These are phyloP conservation scores for Sarcophaga rosellei DNA, from an alignment of 2,888 invertebrate species.

Conservation along the genomic window DNA sequence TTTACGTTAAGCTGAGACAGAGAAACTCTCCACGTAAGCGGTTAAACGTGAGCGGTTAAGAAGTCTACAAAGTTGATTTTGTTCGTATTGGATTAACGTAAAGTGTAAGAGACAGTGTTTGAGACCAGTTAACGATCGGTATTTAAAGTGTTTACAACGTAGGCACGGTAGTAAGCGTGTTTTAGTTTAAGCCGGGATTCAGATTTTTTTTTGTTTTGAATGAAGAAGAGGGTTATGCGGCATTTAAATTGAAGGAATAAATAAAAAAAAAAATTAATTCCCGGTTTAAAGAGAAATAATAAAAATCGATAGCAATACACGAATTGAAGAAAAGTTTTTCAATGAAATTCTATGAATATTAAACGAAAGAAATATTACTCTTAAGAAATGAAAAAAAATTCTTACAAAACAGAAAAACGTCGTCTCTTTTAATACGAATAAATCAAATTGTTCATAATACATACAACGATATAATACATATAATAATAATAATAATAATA, in stretches of 20 bases:
- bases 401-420: constrained; percentile 14
- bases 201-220: not conserved
- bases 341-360: constrained; percentile 32
- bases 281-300: not conserved
- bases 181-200: constrained; percentile 60
- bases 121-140: constrained; percentile 67
- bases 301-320: not conserved
- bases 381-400: constrained; percentile 5
- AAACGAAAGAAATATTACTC: constrained; percentile 22
- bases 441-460: not conserved
- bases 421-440: constrained; percentile 5
- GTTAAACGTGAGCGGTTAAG: constrained; percentile 23
- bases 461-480: not conserved
- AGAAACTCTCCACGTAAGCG: constrained; percentile 49
- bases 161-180: constrained; percentile 50
- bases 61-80: constrained; percentile 51
- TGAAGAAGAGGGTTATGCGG: constrained; percentile 29
- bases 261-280: not conserved
- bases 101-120: constrained; percentile 46
- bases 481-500: constrained; percentile 26
- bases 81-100: constrained; percentile 20
- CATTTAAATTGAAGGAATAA: constrained; percentile 26
- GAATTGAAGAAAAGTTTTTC: constrained; percentile 15
- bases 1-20: not conserved
- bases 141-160: constrained; percentile 65